Conservation (phyloP, 2,797 vertebrate genomes). For the Carapus acus region DNA sequence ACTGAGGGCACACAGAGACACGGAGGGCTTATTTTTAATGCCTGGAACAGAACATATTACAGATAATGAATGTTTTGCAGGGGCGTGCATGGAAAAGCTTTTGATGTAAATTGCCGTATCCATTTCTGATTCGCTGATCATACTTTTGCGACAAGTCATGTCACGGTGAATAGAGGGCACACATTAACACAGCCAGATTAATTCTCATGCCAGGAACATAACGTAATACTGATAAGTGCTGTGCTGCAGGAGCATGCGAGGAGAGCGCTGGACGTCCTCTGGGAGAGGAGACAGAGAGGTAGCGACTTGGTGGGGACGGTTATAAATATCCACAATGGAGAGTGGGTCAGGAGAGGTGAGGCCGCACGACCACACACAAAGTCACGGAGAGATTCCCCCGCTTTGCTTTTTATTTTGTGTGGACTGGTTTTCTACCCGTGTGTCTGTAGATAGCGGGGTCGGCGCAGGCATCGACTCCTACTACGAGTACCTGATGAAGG, state of each 20-base stretch:
- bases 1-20: no score
- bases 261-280: slow-evolving; percentile 78
- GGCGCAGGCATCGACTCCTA: slow-evolving; percentile 82
- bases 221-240: slow-evolving; percentile 1
- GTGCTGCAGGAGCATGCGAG: slow-evolving; percentile 73
- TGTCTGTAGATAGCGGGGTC: slow-evolving; percentile 75
- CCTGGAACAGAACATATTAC: no score
- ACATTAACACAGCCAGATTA: no score
- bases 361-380: background rate
- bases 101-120: no score
- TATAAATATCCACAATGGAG: slow-evolving; percentile 82
- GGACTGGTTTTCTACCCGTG: background rate
- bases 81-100: no score
- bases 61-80: no score
- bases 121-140: no score
- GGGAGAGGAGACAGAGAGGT: slow-evolving; percentile 78
- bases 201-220: no score
- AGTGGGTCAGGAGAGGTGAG: slow-evolving; percentile 79
- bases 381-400: background rate
- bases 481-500: slow-evolving; percentile 83
- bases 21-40: no score
- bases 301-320: slow-evolving; percentile 80
- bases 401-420: background rate
- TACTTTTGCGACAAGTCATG: background rate
- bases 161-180: no score